Evolutionary conservation across 2,797 vertebrate genomes (phyloP).

Genomic region (Hapalemur alaotrensis): DNA sequence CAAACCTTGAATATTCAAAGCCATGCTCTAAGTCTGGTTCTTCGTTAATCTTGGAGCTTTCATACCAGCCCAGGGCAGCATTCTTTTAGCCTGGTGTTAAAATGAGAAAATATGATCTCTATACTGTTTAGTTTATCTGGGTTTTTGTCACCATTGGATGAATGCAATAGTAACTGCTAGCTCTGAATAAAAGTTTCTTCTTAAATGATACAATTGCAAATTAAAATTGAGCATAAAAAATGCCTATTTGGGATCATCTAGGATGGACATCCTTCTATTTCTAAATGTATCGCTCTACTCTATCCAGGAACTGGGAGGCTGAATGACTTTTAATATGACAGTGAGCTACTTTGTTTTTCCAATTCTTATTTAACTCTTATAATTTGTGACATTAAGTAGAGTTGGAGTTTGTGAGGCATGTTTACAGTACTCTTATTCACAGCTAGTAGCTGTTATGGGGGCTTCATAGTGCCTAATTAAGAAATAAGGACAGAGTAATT

Average conservation of each 20-base stretch:
- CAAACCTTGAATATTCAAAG: neutral
- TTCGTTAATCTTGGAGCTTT: neutral
- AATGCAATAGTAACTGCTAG: neutral
- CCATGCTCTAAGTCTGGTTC: neutral
- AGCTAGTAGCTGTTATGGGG: neutral
- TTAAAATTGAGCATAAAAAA: slow-evolving; percentile 15
- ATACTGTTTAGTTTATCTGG: neutral
- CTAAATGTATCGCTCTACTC: neutral
- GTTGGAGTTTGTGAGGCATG: neutral
- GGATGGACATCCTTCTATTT: neutral
- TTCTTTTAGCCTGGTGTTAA: neutral
- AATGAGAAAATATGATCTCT: neutral
- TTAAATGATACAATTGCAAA: neutral
- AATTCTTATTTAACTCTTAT: neutral
- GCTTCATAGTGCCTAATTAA: slow-evolving; percentile 35
- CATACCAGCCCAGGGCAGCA: neutral
- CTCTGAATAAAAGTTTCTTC: neutral
- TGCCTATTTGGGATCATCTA: neutral
- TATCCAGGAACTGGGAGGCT: neutral
- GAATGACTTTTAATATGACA: neutral
- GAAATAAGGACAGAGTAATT: slow-evolving; percentile 35
- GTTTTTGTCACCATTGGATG: neutral
- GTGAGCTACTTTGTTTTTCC: neutral
- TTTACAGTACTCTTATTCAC: slow-evolving; percentile 33
- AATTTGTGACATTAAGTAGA: neutral